Evolutionary conservation across 2,797 vertebrate genomes (phyloP).

Genomic region (Columba guinea): DNA sequence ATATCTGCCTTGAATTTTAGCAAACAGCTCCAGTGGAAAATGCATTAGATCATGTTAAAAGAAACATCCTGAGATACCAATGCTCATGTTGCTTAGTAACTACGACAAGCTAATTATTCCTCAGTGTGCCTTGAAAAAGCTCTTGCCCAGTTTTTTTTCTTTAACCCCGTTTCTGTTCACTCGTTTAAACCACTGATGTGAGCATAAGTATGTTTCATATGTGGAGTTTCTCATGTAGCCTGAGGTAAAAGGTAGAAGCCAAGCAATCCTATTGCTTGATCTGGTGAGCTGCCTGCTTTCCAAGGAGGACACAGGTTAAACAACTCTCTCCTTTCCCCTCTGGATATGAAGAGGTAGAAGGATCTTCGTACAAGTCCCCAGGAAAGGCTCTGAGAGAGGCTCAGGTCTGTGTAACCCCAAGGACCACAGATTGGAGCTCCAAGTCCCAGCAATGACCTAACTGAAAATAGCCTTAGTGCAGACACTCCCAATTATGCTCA

Average conservation of each 20-base stretch:
- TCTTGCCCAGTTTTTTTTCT: not conserved
- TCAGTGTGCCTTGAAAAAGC: not conserved
- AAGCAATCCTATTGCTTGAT: not conserved
- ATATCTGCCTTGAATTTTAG: not conserved
- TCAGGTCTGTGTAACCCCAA: not conserved
- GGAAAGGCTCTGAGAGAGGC: not conserved
- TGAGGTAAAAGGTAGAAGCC: not conserved
- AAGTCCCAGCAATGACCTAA: not conserved
- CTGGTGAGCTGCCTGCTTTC: not conserved
- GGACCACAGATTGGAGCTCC: not conserved
- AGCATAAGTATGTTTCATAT: fast-evolving
- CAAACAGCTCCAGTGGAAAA: not conserved
- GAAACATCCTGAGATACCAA: not conserved
- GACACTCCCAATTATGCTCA: not conserved
- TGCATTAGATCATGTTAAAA: not conserved
- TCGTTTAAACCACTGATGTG: not conserved
- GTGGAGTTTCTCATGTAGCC: not conserved
- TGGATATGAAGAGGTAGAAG: not conserved
- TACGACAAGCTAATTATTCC: not conserved
- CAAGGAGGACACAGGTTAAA: not conserved
- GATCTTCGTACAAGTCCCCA: not conserved
- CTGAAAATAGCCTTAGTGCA: not conserved
- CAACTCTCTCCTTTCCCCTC: not conserved
- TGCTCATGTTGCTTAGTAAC: not conserved
- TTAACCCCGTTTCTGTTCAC: not conserved